Conservation (phyloP, 2,113 vertebrate genomes). For the Macquaria australasica region DNA sequence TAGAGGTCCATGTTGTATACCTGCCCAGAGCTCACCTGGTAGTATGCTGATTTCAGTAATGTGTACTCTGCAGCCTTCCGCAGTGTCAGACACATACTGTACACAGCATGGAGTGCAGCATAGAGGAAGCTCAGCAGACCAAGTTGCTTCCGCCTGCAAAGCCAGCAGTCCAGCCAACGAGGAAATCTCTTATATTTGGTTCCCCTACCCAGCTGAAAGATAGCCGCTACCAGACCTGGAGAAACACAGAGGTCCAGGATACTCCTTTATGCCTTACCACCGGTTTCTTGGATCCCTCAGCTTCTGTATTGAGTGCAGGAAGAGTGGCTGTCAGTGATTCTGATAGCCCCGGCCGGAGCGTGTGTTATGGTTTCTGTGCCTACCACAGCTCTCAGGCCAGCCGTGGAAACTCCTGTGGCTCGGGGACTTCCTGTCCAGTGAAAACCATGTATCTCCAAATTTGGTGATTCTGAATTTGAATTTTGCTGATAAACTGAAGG, state of each 20-base stretch:
- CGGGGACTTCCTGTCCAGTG: no score
- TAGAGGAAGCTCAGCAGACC: constrained; percentile 92
- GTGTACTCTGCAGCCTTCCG: constrained; percentile 85
- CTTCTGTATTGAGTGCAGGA: neutral
- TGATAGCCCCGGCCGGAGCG: no score
- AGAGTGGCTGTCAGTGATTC: no score
- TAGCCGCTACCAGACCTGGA: constrained; percentile 87
- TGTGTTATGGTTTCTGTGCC: no score
- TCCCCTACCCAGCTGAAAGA: constrained; percentile 86
- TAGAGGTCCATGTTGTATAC: no score
- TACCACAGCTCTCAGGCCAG: no score
- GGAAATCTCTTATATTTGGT: constrained; percentile 93
- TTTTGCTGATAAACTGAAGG: no score
- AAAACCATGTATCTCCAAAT: no score
- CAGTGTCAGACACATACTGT: constrained; percentile 90
- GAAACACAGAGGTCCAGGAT: neutral
- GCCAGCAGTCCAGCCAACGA: constrained; percentile 90
- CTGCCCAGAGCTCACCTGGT: constrained; percentile 83
- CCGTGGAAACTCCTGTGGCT: no score
- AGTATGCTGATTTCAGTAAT: constrained; percentile 84
- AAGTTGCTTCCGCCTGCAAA: constrained; percentile 90
- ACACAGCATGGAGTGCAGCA: constrained; percentile 85
- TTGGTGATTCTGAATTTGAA: no score
- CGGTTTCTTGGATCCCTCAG: no score
- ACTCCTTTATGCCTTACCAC: no score